These are phyloP conservation scores for Pachliopta kotzebuea DNA, from an alignment of 2,888 invertebrate species.

Conservation along the genomic window DNA sequence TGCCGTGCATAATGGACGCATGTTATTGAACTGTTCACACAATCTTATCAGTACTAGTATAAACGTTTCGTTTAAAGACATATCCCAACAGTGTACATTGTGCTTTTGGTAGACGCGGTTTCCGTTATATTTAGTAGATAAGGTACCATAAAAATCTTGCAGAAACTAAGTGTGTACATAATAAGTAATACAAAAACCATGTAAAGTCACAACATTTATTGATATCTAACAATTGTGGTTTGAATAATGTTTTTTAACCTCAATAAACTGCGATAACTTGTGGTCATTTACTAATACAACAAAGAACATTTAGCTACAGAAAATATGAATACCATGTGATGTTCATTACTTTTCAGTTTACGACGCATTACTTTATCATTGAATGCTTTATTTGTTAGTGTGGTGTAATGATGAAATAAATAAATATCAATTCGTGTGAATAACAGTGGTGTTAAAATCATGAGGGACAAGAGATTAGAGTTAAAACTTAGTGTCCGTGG, in stretches of 20 bases:
- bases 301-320: slow-evolving; percentile 61
- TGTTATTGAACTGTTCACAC: slow-evolving; percentile 64
- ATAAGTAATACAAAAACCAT: too few relatives aligned
- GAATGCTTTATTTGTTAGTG: not conserved
- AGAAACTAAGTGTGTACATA: too few relatives aligned
- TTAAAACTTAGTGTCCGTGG: slow-evolving; percentile 73
- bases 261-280: slow-evolving; percentile 64
- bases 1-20: slow-evolving; percentile 44
- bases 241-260: slow-evolving; percentile 61
- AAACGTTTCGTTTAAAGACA: slow-evolving; percentile 46
- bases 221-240: slow-evolving; percentile 29
- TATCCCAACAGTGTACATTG: slow-evolving; percentile 32
- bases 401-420: too few relatives aligned
- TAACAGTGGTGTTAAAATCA: slow-evolving; percentile 36
- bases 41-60: slow-evolving; percentile 69
- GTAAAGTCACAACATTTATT: too few relatives aligned
- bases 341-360: slow-evolving; percentile 57
- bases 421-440: slow-evolving; percentile 1
- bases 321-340: slow-evolving; percentile 51
- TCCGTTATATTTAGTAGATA: slow-evolving; percentile 7
- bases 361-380: slow-evolving; percentile 44
- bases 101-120: slow-evolving; percentile 28
- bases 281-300: slow-evolving; percentile 65
- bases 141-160: not conserved
- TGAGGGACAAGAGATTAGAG: slow-evolving; percentile 75